Conservation (phyloP, 2,888 invertebrate genomes). For the Agrotis ipsilon region DNA sequence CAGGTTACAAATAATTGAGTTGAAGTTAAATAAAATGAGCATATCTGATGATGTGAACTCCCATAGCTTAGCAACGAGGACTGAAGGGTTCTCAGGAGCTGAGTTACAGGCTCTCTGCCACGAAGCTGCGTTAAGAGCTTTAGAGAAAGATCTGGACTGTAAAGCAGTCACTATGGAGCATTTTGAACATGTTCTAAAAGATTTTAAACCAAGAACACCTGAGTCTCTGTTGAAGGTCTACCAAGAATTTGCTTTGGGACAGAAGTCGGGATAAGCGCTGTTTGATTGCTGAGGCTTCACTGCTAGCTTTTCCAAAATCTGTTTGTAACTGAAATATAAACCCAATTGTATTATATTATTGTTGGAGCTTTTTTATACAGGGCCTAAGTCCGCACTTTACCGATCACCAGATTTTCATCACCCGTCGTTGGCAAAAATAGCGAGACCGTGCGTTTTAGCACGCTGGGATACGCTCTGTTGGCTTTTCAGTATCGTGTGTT, state of each 20-base stretch:
- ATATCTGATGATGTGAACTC: slow-evolving; percentile 92
- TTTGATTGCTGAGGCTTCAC: not conserved
- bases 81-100: slow-evolving; percentile 97
- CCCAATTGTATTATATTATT: no score
- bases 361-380: not conserved
- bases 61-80: slow-evolving; percentile 92
- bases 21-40: slow-evolving; percentile 95
- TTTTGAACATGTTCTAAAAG: slow-evolving; percentile 93
- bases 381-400: not conserved
- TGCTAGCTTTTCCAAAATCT: not conserved
- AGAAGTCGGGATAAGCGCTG: slow-evolving; percentile 74
- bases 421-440: no score
- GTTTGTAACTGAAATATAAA: no score
- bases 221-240: slow-evolving; percentile 94
- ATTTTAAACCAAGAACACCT: slow-evolving; percentile 95
- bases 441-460: not conserved
- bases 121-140: slow-evolving; percentile 96
- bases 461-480: not conserved
- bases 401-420: not conserved
- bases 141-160: slow-evolving; percentile 94
- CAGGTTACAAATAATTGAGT: slow-evolving; percentile 95
- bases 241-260: slow-evolving; percentile 91
- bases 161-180: slow-evolving; percentile 92
- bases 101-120: slow-evolving; percentile 97
- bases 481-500: not conserved